Base-by-base conservation (phyloP, 2,113 vertebrate species). In the Archilochus colubris region DNA sequence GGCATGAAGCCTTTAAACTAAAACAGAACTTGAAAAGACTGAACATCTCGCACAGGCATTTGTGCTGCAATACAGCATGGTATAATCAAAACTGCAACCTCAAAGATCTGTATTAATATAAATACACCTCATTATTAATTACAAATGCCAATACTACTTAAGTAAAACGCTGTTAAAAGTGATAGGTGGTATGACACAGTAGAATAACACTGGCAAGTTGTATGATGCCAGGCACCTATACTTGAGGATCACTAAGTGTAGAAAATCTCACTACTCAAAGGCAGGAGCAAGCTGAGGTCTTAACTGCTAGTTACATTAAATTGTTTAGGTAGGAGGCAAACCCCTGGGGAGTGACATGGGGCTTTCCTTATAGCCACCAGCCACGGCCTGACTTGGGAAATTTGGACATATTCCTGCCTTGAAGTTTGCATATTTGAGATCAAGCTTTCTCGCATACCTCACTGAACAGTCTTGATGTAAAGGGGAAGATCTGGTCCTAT, bases 361-460 rank as follows among this genome's bases (percentile, higher is more conserved):
- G 59, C 59, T 36, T 76, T 88, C 36, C 6, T 85, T 57, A 57
- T 7, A 66, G 82, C 74, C 78, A n/a, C 78, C 82, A 89, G 91
- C 83, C 51, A 79, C 59, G 30, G 76, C 57, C 43, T 66, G 7
- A 48, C 66, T 40, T 83, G 73, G 89, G 58, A 82, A 67, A 38
- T 70, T 31, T 73, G 90, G 78, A 57, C 21, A 10, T 72, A 53
- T 20, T 75, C 55, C 70, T 94, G 51, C 48, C 54, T 78, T 74
- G 82, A 85, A 91, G 36, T 74, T 63, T 87, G 88, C 93, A 91
- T 89, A 94, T 64, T 59, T 88, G 62, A 87, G 78, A 91, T 81
- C 27, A 78, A 93, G 80, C 82, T 89, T 94, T 88, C 77, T 91
- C 2, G 24, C 82, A 85, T 91, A 92, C 82, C 91, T 94, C 91